Conservation (phyloP, 2,888 invertebrate species). For the Hirtodrosophila cameraria region DNA sequence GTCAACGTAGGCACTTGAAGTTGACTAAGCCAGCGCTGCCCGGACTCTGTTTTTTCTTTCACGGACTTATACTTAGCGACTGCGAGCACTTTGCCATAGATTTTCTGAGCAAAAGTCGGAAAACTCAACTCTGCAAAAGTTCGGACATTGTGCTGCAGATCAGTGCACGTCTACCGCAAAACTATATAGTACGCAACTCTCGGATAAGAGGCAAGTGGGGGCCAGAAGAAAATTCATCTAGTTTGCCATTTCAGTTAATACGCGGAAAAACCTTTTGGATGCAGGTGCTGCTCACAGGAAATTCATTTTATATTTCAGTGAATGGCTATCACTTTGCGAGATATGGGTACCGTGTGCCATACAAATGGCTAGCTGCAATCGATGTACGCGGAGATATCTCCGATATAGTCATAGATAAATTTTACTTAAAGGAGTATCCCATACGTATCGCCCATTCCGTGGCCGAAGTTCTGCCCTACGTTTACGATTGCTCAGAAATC, state of each 20-base stretch:
- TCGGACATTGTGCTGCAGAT: constrained; percentile 90
- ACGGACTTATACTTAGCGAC: constrained; percentile 48
- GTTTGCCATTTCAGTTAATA: constrained; percentile 81
- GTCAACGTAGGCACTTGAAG: constrained; percentile 26
- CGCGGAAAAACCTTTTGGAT: constrained; percentile 83
- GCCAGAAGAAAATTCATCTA: constrained; percentile 87
- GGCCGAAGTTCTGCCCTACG: constrained; percentile 16
- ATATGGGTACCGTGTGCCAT: constrained; percentile 87
- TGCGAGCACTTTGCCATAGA: constrained; percentile 66
- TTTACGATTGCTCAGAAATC: not conserved
- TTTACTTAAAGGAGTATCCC: constrained; percentile 71
- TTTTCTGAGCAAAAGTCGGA: constrained; percentile 38
- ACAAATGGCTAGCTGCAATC: constrained; percentile 85
- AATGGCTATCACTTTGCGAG: constrained; percentile 90
- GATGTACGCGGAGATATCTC: constrained; percentile 87
- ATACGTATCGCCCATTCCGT: constrained; percentile 50
- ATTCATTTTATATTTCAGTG: constrained; percentile 87
- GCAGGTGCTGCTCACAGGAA: constrained; percentile 86
- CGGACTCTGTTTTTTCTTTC: constrained; percentile 58
- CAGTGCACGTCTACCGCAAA: constrained; percentile 90
- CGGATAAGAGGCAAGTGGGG: constrained; percentile 89
- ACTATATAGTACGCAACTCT: constrained; percentile 90
- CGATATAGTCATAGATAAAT: constrained; percentile 85
- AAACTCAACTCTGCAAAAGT: not conserved
- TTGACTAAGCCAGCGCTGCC: constrained; percentile 38